phyloP scores from a whole-genome alignment of 2,797 vertebrate species.

The Labeo calbasu region DNA sequence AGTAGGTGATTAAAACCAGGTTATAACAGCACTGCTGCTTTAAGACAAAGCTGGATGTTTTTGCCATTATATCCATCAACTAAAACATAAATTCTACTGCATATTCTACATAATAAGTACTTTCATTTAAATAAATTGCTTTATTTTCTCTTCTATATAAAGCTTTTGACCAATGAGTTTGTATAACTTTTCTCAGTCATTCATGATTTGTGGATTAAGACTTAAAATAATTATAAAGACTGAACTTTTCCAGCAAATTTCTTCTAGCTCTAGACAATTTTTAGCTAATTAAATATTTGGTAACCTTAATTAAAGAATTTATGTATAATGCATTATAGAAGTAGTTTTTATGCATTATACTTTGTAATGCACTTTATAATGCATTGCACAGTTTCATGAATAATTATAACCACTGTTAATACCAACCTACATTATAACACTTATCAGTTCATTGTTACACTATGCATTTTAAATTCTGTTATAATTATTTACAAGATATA shows the following conservation, averaged over 20 bases:
- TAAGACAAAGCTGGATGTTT: background rate
- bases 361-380: too few relatives aligned
- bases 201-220: background rate
- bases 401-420: too few relatives aligned
- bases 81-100: background rate
- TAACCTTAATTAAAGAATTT: too few relatives aligned
- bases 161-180: background rate
- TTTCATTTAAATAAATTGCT: background rate
- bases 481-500: too few relatives aligned
- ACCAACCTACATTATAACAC: too few relatives aligned
- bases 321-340: too few relatives aligned
- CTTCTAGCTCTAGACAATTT: background rate
- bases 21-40: conserved; percentile 1
- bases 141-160: background rate
- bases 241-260: too few relatives aligned
- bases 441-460: too few relatives aligned
- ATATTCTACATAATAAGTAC: background rate
- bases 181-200: background rate
- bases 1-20: conserved; percentile 8
- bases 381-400: too few relatives aligned
- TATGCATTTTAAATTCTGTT: too few relatives aligned
- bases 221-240: background rate
- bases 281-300: background rate
- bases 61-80: background rate
- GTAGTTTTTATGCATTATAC: too few relatives aligned